Evolutionary conservation across 2,113 vertebrate species (phyloP).

Genomic region (Pampusana beccarii): DNA sequence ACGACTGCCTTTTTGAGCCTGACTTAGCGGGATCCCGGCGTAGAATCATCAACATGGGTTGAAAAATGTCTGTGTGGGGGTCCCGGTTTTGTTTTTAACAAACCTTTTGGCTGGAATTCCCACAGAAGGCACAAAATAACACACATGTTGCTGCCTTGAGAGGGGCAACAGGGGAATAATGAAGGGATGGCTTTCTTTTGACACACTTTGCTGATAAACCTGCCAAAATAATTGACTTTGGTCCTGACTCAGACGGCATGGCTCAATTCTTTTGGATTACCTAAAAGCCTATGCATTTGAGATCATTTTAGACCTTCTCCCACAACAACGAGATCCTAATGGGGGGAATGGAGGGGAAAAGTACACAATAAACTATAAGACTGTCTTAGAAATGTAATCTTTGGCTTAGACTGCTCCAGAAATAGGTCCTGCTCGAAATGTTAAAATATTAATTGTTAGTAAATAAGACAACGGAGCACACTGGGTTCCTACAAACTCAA

Average conservation of each 20-base stretch:
- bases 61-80: not conserved
- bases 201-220: slow-evolving; percentile 58
- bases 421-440: not conserved
- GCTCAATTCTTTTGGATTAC: slow-evolving; percentile 59
- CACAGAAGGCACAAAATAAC: not conserved
- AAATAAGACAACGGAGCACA: not conserved
- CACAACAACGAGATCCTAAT: slow-evolving; percentile 52
- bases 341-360: not conserved
- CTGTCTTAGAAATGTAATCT: slow-evolving; percentile 20
- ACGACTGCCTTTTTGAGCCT: not conserved
- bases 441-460: not conserved
- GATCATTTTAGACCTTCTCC: slow-evolving; percentile 67
- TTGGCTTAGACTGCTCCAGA: not conserved
- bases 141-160: not conserved
- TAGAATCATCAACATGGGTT: not conserved
- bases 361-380: slow-evolving; percentile 7
- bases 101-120: not conserved
- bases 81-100: not conserved
- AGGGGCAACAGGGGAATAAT: not conserved
- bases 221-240: slow-evolving; percentile 63
- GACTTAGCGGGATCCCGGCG: not conserved
- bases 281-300: slow-evolving; percentile 61
- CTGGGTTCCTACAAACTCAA: not conserved
- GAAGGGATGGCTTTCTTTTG: slow-evolving; percentile 37
- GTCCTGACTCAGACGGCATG: slow-evolving; percentile 47